Conservation (phyloP, 1,140 invertebrate genomes). For the Ceratina calcarata region DNA sequence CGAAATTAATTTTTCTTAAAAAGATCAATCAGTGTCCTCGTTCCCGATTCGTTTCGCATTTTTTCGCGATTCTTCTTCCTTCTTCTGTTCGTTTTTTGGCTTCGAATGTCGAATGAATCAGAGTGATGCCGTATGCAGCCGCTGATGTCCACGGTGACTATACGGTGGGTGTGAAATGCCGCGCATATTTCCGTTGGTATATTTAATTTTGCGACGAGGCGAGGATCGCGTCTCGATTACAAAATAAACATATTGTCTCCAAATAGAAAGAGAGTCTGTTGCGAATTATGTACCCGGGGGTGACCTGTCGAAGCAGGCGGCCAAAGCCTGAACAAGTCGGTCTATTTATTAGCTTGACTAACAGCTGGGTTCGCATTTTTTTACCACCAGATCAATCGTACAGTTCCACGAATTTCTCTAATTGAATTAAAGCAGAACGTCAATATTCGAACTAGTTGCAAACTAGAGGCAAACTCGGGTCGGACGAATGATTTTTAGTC, state of each 20-base stretch:
- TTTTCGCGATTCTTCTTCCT: conserved; percentile 2
- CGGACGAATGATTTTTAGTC: too few relatives aligned
- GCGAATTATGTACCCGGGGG: too few relatives aligned
- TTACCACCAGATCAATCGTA: background rate
- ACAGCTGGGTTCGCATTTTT: background rate
- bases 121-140: conserved; percentile 10
- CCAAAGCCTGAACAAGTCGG: background rate
- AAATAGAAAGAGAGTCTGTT: background rate
- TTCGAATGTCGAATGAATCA: conserved; percentile 45
- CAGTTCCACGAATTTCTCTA: background rate
- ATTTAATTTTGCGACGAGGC: conserved; percentile 29
- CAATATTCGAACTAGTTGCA: too few relatives aligned
- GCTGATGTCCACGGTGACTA: background rate
- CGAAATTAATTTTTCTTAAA: too few relatives aligned
- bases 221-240: conserved; percentile 46
- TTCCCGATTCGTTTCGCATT: background rate
- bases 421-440: too few relatives aligned
- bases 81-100: background rate
- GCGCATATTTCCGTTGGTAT: conserved; percentile 44
- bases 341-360: background rate
- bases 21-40: too few relatives aligned
- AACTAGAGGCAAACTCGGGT: too few relatives aligned
- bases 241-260: conserved; percentile 44
- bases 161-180: conserved; percentile 27
- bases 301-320: background rate